These are phyloP conservation scores for Escarpia spicata DNA, from an alignment of 2,888 invertebrate genomes.

Conservation along the genomic window DNA sequence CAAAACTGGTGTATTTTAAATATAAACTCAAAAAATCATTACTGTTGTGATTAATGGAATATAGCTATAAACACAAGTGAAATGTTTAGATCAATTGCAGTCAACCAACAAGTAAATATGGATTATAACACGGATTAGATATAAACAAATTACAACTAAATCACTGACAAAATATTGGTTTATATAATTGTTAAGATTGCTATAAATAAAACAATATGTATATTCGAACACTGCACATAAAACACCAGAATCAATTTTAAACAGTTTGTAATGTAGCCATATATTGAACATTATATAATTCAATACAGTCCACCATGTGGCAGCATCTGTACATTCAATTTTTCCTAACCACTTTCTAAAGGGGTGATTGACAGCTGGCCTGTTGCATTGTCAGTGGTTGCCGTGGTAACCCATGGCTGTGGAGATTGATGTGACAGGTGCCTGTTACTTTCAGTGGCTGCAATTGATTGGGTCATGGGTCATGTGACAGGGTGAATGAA, in stretches of 20 bases:
- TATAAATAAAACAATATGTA: not conserved
- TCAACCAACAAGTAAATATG: too few relatives aligned
- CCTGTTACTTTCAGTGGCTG: not conserved
- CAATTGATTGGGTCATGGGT: not conserved
- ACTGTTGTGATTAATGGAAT: too few relatives aligned
- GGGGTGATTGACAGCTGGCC: not conserved
- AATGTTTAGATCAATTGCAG: too few relatives aligned
- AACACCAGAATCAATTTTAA: too few relatives aligned
- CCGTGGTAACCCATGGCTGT: not conserved
- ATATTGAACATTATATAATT: not conserved
- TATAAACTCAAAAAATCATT: too few relatives aligned
- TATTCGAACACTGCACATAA: not conserved
- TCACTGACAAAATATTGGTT: not conserved
- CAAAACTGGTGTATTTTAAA: too few relatives aligned
- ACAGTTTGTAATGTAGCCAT: too few relatives aligned
- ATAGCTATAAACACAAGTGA: too few relatives aligned
- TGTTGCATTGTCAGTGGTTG: conserved; percentile 13
- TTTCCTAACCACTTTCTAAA: not conserved
- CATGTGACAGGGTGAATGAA: not conserved
- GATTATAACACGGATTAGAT: too few relatives aligned
- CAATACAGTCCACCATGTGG: not conserved
- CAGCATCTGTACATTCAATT: not conserved
- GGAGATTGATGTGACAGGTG: not conserved
- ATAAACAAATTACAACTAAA: not conserved
- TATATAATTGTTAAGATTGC: not conserved